Base-by-base conservation (phyloP, 1,140 invertebrate species). In the Chionoecetes opilio region DNA sequence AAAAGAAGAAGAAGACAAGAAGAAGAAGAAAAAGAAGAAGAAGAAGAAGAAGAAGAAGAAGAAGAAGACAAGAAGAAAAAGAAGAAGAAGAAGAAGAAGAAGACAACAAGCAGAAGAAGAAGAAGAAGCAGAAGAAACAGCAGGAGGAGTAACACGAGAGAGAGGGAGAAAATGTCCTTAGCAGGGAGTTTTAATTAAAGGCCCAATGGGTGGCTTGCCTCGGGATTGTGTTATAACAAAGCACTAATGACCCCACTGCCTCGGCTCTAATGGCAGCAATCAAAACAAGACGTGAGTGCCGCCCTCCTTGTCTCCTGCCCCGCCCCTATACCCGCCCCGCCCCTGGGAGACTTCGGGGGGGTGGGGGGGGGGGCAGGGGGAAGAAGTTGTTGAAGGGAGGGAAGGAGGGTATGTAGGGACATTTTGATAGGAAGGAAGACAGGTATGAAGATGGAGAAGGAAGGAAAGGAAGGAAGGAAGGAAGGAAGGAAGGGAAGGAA, bases 171-270 rank as follows among this genome's bases (percentile, higher is more conserved):
- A 91, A 91, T 94, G 93, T 94, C 93, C 31, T 82, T 84, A 91
- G 93, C 82, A 3, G 86, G 26, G 35, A 53, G 53, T 86, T 94
- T 94, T 94, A 91, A 94, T 91, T 94, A 91, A 94, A 91, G 91
- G 75, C 88, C 32, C 82, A 94, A 94, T 94, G 93, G 93, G 34
- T 53, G 93, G 87, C 93, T 91, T 91, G 89, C 37, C 93, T 46
- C 37, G 88, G 89, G 93, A 94, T 94, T 94, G 93, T 94, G 93
- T 94, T 94, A 94, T 94, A 94, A 94, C 93, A 85, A 82, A 91
- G 93, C 93, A 91, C 93, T 94, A 94, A 94, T 94, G 93, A 94
- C 93, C 93, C 88, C 63, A 94, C 93, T 94, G 85, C 88, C 93
- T 53, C 88, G 88, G 88, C 88, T 91, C 93, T 94, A 94, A 94